A percentile compares a stretch with the other conserved stretches of the same genome.
Conservation (phyloP, 2,113 vertebrate genomes). For the Plecotus auritus region DNA sequence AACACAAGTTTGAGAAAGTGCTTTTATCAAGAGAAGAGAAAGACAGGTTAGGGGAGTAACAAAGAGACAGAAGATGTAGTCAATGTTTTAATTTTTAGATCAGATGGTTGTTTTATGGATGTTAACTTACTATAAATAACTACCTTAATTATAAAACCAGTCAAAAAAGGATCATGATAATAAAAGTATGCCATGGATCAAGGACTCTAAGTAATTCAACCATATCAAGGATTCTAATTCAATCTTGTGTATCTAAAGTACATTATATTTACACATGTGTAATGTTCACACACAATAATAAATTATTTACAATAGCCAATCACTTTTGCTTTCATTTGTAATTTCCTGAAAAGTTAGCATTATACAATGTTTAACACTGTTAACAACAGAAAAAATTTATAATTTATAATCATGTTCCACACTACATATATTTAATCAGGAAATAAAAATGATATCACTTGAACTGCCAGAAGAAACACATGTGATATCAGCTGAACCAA, state of each 20-base stretch:
- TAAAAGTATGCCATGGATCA: not conserved
- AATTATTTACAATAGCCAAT: not conserved
- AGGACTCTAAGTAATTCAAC: not conserved
- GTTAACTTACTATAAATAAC: not conserved
- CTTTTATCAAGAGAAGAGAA: not conserved
- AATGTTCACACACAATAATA: not conserved
- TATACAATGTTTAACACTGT: not conserved
- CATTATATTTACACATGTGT: not conserved
- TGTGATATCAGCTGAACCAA: not conserved
- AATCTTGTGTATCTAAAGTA: not conserved
- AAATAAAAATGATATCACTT: not conserved
- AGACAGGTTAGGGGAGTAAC: not conserved
- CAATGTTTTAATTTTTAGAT: not conserved
- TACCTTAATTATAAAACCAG: not conserved
- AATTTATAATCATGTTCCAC: not conserved
- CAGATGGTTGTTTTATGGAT: not conserved
- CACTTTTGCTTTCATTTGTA: conserved; percentile 7
- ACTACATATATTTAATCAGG: not conserved
- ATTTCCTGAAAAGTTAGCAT: not conserved
- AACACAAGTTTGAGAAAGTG: not conserved
- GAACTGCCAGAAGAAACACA: not conserved
- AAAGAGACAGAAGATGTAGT: not conserved
- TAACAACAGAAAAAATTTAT: not conserved
- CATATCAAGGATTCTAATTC: not conserved
- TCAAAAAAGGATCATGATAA: not conserved